Evolutionary conservation across 2,113 vertebrate species (phyloP).

Genomic region (Rostratula benghalensis): DNA sequence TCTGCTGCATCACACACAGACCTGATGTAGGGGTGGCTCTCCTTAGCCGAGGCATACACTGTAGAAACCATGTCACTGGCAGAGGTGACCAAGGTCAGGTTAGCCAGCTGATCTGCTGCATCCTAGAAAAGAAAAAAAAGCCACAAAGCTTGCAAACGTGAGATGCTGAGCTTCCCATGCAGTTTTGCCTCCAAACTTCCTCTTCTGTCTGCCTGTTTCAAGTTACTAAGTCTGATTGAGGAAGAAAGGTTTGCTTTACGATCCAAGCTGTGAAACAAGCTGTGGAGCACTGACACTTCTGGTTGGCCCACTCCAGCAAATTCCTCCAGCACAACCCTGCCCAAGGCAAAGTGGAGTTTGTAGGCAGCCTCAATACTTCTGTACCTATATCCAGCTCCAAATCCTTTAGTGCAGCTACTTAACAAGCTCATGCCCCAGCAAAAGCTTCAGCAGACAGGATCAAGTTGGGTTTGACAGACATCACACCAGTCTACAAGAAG

Average conservation of each 20-base stretch:
- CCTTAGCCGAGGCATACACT: constrained; percentile 82
- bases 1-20: constrained; percentile 83
- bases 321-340: not conserved
- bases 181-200: no score
- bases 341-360: not conserved
- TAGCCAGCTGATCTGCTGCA: constrained; percentile 74
- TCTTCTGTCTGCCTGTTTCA: not conserved
- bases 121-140: constrained; percentile 12
- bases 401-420: not conserved
- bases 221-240: not conserved
- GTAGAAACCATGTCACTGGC: constrained; percentile 76
- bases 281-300: not conserved
- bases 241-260: not conserved
- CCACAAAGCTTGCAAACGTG: accelerated
- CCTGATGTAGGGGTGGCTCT: constrained; percentile 80
- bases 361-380: no score
- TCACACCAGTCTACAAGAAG: not conserved
- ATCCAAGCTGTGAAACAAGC: not conserved
- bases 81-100: constrained; percentile 81
- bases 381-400: not conserved
- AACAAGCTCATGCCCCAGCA: not conserved
- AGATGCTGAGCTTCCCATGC: not conserved
- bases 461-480: not conserved
- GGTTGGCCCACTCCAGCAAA: not conserved
- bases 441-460: not conserved